phyloP scores from a whole-genome alignment of 37 sponge, comb jelly and placozoan genomes.

The Oopsacas minuta region DNA sequence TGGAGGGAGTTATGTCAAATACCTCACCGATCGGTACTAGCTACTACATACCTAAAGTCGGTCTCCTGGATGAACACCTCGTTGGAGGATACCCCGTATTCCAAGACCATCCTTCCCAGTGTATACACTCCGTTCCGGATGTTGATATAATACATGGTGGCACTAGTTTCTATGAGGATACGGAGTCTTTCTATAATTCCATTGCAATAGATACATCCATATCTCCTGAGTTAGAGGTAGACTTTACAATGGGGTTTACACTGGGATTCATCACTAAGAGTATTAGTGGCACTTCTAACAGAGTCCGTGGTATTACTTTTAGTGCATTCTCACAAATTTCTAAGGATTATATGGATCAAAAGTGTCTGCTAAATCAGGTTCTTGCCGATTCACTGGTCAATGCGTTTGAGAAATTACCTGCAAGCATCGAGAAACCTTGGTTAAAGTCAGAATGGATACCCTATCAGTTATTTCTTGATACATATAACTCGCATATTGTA shows the following conservation, averaged over 20 bases:
- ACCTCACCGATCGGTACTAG: not conserved
- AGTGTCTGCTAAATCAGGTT: not conserved
- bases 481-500: constrained; percentile 18
- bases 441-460: not conserved
- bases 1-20: not conserved
- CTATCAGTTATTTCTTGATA: constrained; percentile 22
- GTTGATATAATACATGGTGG: not conserved
- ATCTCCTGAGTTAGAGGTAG: not conserved
- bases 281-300: not conserved
- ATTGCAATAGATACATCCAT: not conserved
- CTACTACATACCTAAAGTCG: not conserved
- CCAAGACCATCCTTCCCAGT: not conserved
- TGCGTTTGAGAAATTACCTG: constrained; percentile 1
- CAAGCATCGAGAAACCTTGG: not conserved
- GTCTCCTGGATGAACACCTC: not conserved
- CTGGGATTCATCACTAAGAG: not conserved
- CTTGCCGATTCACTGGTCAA: not conserved
- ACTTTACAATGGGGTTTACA: not conserved
- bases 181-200: not conserved
- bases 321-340: not conserved
- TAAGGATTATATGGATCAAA: not conserved
- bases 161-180: not conserved
- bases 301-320: not conserved
- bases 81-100: not conserved
- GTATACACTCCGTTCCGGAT: not conserved